These are phyloP conservation scores for Pseudolaguvia tuberculata DNA, from an alignment of 2,113 vertebrate genomes.

Conservation along the genomic window DNA sequence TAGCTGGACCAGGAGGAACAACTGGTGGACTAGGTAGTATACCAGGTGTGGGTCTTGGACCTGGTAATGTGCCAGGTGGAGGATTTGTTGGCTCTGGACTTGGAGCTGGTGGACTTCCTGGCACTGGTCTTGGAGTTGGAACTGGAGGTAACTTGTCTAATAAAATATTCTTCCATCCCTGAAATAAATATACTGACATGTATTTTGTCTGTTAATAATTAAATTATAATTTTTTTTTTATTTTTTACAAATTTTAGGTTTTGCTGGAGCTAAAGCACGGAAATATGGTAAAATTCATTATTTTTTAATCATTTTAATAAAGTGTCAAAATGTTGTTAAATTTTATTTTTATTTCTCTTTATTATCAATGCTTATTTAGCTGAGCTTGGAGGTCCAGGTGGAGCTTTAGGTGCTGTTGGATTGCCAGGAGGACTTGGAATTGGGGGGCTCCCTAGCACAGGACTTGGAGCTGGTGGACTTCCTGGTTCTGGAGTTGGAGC, in stretches of 20 bases:
- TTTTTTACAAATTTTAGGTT: constrained; percentile 28
- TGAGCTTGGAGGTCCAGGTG: constrained; percentile 39
- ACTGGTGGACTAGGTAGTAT: constrained; percentile 15
- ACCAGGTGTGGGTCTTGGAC: constrained; percentile 6
- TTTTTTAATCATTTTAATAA: too few species aligned
- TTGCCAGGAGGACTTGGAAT: constrained; percentile 24
- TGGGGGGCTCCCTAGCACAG: background rate
- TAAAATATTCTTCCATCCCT: background rate
- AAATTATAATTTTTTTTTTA: background rate
- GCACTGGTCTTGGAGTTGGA: constrained; percentile 30
- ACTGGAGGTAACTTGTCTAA: constrained; percentile 21
- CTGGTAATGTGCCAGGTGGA: too few species aligned
- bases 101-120: constrained; percentile 22
- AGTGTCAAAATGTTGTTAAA: background rate
- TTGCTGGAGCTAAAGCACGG: constrained; percentile 47
- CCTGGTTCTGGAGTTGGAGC: constrained; percentile 32
- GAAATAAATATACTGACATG: too few species aligned
- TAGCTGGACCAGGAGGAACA: constrained; percentile 23
- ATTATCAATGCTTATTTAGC: constrained; percentile 5
- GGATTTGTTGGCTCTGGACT: constrained; percentile 21
- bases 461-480: constrained; percentile 9
- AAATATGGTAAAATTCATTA: constrained; percentile 46
- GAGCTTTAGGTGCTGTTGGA: constrained; percentile 31
- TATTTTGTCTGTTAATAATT: background rate
- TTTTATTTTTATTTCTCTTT: background rate